phyloP scores from a whole-genome alignment of 2,797 vertebrate species.

The Gouania willdenowi region DNA sequence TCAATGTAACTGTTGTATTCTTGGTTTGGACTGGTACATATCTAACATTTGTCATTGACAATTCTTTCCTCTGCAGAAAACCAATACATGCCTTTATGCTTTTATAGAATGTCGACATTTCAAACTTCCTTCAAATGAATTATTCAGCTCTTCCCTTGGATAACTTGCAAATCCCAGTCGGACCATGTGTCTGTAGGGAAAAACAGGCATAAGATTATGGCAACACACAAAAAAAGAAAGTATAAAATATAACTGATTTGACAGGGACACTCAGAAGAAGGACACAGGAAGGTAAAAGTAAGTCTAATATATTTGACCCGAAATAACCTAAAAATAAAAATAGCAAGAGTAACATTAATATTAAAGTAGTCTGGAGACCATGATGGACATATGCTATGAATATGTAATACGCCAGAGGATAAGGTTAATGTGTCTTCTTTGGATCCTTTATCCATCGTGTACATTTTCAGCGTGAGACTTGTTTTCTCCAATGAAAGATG shows the following conservation, averaged over 20 bases:
- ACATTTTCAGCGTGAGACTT: slow-evolving; percentile 6
- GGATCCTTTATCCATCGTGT: not conserved
- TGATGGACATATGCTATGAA: too few species aligned
- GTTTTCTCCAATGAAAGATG: slow-evolving; percentile 34
- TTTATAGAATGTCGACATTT: slow-evolving; percentile 26
- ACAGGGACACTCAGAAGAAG: not conserved
- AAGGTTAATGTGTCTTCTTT: too few species aligned
- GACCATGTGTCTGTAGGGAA: not conserved
- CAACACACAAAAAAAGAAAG: not conserved
- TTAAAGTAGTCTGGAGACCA: too few species aligned
- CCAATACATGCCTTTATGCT: slow-evolving; percentile 20
- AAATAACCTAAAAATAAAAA: too few species aligned
- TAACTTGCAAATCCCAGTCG: slow-evolving; percentile 3
- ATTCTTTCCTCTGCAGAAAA: slow-evolving; percentile 2
- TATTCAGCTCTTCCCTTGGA: slow-evolving; percentile 21
- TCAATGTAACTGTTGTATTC: slow-evolving; percentile 2
- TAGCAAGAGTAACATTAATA: too few species aligned
- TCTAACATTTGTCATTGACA: slow-evolving; percentile 12
- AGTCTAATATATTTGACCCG: too few species aligned
- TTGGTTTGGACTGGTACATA: not conserved
- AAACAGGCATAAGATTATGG: not conserved
- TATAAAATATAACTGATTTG: not conserved
- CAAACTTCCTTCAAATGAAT: slow-evolving; percentile 24
- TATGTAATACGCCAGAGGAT: too few species aligned
- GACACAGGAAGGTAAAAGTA: too few species aligned